Base-by-base conservation (phyloP, 1,140 invertebrate genomes). In the Cyrtorhinus lividipennis region DNA sequence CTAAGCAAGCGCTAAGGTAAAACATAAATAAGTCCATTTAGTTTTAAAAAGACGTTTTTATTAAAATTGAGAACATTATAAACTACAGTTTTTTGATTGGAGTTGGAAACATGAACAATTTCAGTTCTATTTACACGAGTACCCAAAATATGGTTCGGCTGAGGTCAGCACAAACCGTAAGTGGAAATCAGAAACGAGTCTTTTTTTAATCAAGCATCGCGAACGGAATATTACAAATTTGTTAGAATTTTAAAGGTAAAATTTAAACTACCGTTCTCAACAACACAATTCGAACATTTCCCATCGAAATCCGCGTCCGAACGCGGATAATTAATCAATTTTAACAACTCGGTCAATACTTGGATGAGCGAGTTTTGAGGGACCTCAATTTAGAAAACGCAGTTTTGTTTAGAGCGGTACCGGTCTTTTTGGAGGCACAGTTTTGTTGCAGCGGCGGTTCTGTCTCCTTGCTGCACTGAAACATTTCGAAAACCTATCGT, bases 401-500 rank as follows among this genome's bases (percentile, higher is more conserved):
- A 53, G 48, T 53, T 53, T 22, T 53, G 48, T 53, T 53, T 53
- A 20, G 20, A 24, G 27, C 15, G 48, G n/a, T 60, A 57, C 61
- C 59, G 60, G 23, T 64, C 63, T 56, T 64, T 64, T 64, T 64
- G 63, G 60, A 64, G 63, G 63, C 63, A 60, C 58, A 64, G 59
- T 61, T 64, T 64, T 53, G 59, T 64, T 45, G 59, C 59, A 60
- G 23, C 59, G 18, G 24, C 45, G 46, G 38, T 61, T 30, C 58
- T 46, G 44, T 64, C 63, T 24, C 59, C 15, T 26, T 64, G 20
- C 62, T 63, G 62, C 62, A 57, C 58, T 64, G 63, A 64, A 64
- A 64, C 63, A 64, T 30, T 15, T 30, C 24, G n/a, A 26, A n/a
- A 59, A 26, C 48, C 48, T 53, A 53, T 20, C 10, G 20, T 53